These are phyloP conservation scores for Axinella damicornis DNA, from an alignment of 37 sponge, comb jelly and placozoan genomes.

Conservation along the genomic window DNA sequence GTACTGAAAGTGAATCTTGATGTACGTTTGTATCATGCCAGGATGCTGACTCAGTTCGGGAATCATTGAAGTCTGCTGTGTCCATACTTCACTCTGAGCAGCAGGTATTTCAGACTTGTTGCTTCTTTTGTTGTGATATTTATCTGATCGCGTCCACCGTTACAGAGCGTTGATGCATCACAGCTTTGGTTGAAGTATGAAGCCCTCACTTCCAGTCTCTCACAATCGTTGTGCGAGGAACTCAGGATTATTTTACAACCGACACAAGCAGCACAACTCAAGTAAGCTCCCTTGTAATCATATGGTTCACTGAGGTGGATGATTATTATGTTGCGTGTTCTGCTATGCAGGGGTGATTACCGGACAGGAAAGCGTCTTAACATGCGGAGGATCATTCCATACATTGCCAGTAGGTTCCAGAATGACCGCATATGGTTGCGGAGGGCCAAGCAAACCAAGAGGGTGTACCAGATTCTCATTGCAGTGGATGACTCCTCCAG, in stretches of 20 bases:
- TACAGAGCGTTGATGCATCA: conserved; percentile 10
- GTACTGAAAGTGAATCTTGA: too few relatives aligned
- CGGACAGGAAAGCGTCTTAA: conserved; percentile 95
- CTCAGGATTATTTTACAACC: conserved; percentile 89
- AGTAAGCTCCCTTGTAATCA: too few relatives aligned
- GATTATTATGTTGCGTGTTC: too few relatives aligned
- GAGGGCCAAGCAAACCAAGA: conserved; percentile 85
- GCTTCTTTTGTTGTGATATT: neutral
- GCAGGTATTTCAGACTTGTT: neutral
- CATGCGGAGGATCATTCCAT: conserved; percentile 94
- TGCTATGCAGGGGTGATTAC: conserved; percentile 85
- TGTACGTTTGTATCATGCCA: neutral
- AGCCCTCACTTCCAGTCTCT: conserved; percentile 41
- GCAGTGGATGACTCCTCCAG: conserved; percentile 96
- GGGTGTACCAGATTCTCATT: conserved; percentile 92
- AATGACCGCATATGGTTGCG: conserved; percentile 97
- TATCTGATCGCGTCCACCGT: neutral
- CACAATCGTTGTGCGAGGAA: conserved; percentile 89
- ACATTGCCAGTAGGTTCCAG: conserved; percentile 95
- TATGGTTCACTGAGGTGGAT: too few relatives aligned
- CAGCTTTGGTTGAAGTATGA: conserved; percentile 84
- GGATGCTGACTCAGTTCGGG: neutral
- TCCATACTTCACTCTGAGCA: neutral
- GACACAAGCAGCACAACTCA: conserved; percentile 88
- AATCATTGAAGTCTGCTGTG: conserved; percentile 2